Base-by-base conservation (phyloP, 2,888 invertebrate genomes). In the Drosophila kuntzei region DNA sequence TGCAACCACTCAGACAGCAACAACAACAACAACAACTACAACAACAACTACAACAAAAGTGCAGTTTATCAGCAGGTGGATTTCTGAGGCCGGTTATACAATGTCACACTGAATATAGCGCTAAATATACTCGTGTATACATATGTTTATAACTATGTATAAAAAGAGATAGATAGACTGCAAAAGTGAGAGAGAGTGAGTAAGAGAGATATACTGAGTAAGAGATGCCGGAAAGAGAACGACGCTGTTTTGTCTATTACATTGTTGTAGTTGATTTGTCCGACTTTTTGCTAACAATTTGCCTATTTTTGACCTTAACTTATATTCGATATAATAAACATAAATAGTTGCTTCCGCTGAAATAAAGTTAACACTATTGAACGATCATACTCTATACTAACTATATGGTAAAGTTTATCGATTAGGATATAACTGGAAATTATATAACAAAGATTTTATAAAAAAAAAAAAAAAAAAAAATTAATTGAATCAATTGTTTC, bases 61-160 rank as follows among this genome's bases (percentile, higher is more conserved):
- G 80, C 78, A 84, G 67, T 84, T 72, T 64, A 62, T 79, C 79
- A 78, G 78, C 87, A 80, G 80, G 87, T 80, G 87, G 66, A 86
- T 78, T 69, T 64, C 61, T 73, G 69, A 58, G 74, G 64, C 79
- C 66, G 61, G 50, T 66, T 66, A 75, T 64, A 68, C 64, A 68
- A 74, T 62, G 74, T 64, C 74, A 55, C 55, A 69, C 43, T 67
- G 27, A 27, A 9, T 9, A 27, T 27, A 27, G 7, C 7, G 39
- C n/a, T n/a, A n/a, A 29, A 25, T 43, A 60, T 16, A 51, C 27
- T 37, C 11, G 36, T 20, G 11, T 5, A 34, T 47, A 57, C 8
- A 47, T 32, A 37, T n/a, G 12, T 36, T 16, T 32, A 4, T 9
- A 20, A 27, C 12, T n/a, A n/a, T n/a, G n/a, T n/a, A 50, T 8